phyloP scores from a whole-genome alignment of 2,113 vertebrate genomes.

The Xerus inauris region DNA sequence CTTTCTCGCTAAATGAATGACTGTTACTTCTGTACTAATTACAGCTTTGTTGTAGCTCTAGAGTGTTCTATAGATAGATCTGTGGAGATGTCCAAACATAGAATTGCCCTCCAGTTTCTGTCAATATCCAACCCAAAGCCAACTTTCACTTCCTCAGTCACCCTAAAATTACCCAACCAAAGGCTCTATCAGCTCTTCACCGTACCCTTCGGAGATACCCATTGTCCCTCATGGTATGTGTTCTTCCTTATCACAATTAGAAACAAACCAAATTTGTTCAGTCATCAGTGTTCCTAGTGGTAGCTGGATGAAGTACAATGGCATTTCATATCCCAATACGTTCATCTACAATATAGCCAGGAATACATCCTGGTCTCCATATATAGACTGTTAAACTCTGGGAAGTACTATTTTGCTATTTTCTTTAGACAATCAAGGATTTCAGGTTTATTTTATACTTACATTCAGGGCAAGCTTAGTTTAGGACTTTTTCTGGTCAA shows the following conservation, averaged over 20 bases:
- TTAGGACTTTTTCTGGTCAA: neutral
- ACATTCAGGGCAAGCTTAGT: neutral
- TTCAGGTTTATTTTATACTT: neutral
- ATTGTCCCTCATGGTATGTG: accelerated
- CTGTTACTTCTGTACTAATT: neutral
- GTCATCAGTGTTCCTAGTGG: accelerated
- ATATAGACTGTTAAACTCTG: neutral
- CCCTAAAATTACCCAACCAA: neutral
- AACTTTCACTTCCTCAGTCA: neutral
- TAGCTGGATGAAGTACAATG: accelerated
- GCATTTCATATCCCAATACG: neutral
- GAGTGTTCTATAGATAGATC: neutral
- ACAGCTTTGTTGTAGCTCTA: neutral
- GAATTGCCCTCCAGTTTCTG: neutral
- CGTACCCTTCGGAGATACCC: accelerated
- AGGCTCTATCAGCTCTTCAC: neutral
- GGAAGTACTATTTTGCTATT: neutral
- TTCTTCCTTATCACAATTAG: too few species aligned
- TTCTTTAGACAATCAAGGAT: neutral
- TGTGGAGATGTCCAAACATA: neutral
- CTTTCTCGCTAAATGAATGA: neutral
- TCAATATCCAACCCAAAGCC: neutral
- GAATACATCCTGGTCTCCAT: neutral
- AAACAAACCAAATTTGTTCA: neutral
- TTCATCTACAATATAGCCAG: neutral